A percentile compares a stretch with the other conserved stretches of the same genome.
These are phyloP conservation scores for Aethes cnicana DNA, from an alignment of 2,888 invertebrate species.

Conservation along the genomic window DNA sequence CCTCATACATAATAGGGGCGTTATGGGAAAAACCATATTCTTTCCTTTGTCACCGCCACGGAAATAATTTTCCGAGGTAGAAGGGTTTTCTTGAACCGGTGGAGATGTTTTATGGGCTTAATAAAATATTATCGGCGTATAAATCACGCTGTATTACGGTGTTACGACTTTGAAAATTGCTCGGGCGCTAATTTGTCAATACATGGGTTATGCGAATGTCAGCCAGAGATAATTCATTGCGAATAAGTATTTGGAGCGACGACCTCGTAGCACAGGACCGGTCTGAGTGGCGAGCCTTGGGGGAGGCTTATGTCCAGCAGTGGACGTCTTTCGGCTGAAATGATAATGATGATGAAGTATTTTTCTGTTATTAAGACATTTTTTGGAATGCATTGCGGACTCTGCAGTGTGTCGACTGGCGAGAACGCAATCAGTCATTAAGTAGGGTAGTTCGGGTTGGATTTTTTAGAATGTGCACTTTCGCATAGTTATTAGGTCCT, in stretches of 20 bases:
- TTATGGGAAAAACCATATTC: constrained; percentile 45
- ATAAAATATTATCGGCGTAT: constrained; percentile 68
- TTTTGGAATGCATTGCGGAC: no score
- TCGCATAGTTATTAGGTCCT: no score
- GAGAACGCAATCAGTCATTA: no score
- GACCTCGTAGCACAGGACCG: no score
- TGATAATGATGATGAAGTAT: no score
- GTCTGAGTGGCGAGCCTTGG: not conserved
- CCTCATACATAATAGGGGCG: constrained; percentile 33
- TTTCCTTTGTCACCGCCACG: constrained; percentile 52
- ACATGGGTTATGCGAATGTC: constrained; percentile 38
- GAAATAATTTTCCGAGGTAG: constrained; percentile 53
- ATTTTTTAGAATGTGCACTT: no score
- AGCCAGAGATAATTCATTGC: constrained; percentile 13
- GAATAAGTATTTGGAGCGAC: not conserved
- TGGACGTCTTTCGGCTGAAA: no score
- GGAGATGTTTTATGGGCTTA: constrained; percentile 64
- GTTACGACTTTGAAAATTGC: constrained; percentile 55
- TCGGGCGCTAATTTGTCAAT: constrained; percentile 50
- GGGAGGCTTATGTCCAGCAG: no score
- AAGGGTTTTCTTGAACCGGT: constrained; percentile 54
- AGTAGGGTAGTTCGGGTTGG: no score
- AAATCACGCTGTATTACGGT: constrained; percentile 62
- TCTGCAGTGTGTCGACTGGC: no score
- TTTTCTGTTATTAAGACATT: no score